Base-by-base conservation (phyloP, 2,888 invertebrate genomes). In the Drosophila formosana region DNA sequence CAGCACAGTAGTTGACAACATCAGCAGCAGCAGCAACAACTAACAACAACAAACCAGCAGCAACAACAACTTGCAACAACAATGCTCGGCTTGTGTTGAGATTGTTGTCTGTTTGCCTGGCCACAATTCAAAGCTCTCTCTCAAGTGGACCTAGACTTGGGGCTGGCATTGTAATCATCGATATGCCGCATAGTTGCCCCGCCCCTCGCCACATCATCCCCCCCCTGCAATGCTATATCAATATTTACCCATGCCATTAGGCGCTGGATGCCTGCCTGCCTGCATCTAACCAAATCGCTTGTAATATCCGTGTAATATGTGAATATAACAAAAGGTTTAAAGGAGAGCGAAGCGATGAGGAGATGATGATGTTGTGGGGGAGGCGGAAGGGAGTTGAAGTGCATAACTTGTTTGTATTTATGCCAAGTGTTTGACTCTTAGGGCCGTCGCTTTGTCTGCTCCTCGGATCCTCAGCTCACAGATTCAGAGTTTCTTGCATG, bases 241-340 rank as follows among this genome's bases (percentile, higher is more conserved):
- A 83, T 83, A 83, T 86, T 86, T 80, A 65, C 50, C 49, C 45
- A 64, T 68, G 58, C 69, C 79, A 65, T 66, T 68, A 76, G 72
- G 25, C 46, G 11, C 7, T 30, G 34, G 26, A 28, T 61, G 61
- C 39, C 7, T 58, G 18, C 18, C 18, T 18, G 18, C 18, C 2
- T 18, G 65, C 56, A 53, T 43, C 58, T 67, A 72, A 68, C n/a
- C n/a, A 11, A 37, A n/a, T 64, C 66, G 66, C 84, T 78, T 78
- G 71, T 72, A 73, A 73, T 75, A 83, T 75, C 72, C 81, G 73
- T 66, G 41, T 61, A 74, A 64, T 51, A 55, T 57, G 57, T 57
- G 57, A 46, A 57, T 57, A 47, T 47, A 47, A 37, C 60, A 57
- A 72, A 75, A 45, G 49, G 47, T 49, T 72, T 72, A 32, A 47